Evolutionary conservation across 2,113 vertebrate genomes (phyloP).

Genomic region (Ursus arctos): DNA sequence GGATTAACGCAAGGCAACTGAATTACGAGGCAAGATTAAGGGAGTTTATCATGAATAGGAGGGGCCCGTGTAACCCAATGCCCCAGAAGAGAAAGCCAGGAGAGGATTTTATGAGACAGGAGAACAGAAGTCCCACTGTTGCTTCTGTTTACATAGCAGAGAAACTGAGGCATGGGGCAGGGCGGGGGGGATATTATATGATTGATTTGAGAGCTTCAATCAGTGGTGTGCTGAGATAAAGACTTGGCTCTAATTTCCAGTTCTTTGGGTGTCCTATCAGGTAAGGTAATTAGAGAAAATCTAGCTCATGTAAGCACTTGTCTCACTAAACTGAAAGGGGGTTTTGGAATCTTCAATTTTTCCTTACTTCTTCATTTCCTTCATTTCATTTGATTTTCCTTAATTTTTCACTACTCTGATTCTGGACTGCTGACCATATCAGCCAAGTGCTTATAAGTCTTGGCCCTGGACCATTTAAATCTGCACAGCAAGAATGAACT

Average conservation of each 20-base stretch:
- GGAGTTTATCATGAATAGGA: not conserved
- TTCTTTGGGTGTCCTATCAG: not conserved
- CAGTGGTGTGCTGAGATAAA: not conserved
- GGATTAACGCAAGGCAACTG: not conserved
- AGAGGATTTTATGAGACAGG: not conserved
- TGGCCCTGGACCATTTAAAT: constrained; percentile 17
- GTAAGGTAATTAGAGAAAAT: constrained; percentile 13
- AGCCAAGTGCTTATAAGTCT: not conserved
- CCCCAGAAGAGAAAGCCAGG: not conserved
- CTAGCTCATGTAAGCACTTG: not conserved
- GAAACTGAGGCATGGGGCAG: not conserved
- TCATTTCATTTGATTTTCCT: not conserved
- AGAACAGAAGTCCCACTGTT: not conserved
- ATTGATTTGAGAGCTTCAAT: not conserved
- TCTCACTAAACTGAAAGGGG: not conserved
- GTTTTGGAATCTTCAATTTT: not conserved
- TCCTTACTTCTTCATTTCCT: not conserved
- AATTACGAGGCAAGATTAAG: not conserved
- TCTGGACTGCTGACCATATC: not conserved
- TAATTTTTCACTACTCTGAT: not conserved
- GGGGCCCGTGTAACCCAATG: accelerated
- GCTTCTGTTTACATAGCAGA: not conserved
- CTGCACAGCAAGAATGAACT: not conserved
- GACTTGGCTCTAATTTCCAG: not conserved
- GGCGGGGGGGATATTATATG: not conserved